phyloP scores from a whole-genome alignment of 2,888 invertebrate genomes.

The Ectropis crepuscularia region DNA sequence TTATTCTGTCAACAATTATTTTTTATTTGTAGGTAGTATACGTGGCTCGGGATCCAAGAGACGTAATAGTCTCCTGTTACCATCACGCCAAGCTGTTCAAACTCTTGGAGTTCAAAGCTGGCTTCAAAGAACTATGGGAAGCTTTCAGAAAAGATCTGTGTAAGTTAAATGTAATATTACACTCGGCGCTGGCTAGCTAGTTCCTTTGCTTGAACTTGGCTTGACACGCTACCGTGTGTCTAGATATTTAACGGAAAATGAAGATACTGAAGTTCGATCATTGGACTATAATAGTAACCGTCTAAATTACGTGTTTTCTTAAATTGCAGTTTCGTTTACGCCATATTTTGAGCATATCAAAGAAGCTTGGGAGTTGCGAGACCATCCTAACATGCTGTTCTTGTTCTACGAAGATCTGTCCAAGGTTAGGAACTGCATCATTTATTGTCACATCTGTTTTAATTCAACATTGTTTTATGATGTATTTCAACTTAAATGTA shows the following conservation, averaged over 20 bases:
- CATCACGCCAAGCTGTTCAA: conserved; percentile 38
- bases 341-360: conserved; percentile 90
- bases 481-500: background rate
- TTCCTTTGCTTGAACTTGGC: too few species aligned
- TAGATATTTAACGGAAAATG: too few species aligned
- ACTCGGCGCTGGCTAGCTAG: too few species aligned
- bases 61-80: conserved; percentile 91
- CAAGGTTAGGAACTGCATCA: background rate
- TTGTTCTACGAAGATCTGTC: conserved; percentile 90
- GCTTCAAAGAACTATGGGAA: conserved; percentile 43
- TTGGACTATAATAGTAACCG: background rate
- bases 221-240: too few species aligned
- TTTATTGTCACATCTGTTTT: background rate
- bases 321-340: conserved; percentile 51
- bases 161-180: conserved; percentile 4
- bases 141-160: conserved; percentile 79
- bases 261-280: too few species aligned
- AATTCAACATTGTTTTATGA: background rate
- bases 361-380: conserved; percentile 87
- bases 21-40: conserved; percentile 77
- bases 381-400: conserved; percentile 88
- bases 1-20: background rate
- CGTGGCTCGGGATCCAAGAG: conserved; percentile 91
- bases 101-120: conserved; percentile 1
- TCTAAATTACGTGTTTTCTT: background rate